Evolutionary conservation across 2,888 invertebrate genomes (phyloP).

Genomic region (Latrodectus hesperus): DNA sequence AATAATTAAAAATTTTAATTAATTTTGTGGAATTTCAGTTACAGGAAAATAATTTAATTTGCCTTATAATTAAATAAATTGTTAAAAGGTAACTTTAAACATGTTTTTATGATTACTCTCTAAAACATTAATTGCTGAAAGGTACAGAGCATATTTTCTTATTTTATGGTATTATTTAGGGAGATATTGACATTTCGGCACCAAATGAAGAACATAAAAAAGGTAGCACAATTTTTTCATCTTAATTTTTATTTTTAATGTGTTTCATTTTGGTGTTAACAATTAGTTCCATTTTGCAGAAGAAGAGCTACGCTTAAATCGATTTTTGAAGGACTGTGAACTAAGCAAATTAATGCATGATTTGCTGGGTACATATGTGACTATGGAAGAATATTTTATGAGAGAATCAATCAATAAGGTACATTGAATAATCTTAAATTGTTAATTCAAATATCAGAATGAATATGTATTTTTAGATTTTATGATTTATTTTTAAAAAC

Average conservation of each 20-base stretch:
- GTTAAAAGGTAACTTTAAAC: no score
- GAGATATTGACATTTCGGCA: conserved; percentile 65
- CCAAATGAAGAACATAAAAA: conserved; percentile 55
- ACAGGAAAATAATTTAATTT: no score
- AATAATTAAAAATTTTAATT: no score
- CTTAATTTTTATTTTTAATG: neutral
- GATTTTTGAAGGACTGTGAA: conserved; percentile 81
- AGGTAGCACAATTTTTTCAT: conserved; percentile 21
- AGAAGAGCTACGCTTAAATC: conserved; percentile 77
- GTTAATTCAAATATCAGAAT: neutral
- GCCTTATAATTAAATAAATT: no score
- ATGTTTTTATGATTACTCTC: no score
- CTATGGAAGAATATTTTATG: conserved; percentile 95
- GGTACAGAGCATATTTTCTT: no score
- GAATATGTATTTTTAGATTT: conserved; percentile 4
- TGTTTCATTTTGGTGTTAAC: neutral
- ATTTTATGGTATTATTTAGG: conserved; percentile 9
- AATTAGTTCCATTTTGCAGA: conserved; percentile 3
- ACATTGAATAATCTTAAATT: neutral
- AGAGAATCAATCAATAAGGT: conserved; percentile 95
- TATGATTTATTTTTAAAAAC: neutral
- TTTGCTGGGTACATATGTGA: conserved; percentile 87
- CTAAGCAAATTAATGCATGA: conserved; percentile 77
- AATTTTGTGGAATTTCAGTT: no score
- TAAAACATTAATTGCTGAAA: no score